phyloP scores from a whole-genome alignment of 2,113 vertebrate species.

The Athene cunicularia region DNA sequence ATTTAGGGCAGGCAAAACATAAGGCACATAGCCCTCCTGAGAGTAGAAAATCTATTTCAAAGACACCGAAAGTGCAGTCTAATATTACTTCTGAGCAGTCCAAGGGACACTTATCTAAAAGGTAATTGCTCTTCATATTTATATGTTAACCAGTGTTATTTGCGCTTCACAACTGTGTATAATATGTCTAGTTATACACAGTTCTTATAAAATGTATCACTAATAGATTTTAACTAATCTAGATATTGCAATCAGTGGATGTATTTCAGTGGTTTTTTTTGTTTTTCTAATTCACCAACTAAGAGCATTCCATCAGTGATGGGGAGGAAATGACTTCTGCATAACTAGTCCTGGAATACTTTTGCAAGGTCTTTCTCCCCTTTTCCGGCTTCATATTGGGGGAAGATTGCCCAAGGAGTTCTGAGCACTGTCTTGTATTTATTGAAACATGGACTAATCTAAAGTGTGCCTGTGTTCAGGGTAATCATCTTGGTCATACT shows the following conservation, averaged over 20 bases:
- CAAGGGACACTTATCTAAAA: slow-evolving; percentile 97
- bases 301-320: slow-evolving; percentile 19
- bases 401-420: not conserved
- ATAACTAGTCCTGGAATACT: slow-evolving; percentile 59
- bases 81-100: slow-evolving; percentile 93
- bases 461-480: not conserved
- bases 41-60: slow-evolving; percentile 98
- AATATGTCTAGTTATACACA: not conserved
- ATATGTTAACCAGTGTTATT: slow-evolving; percentile 62
- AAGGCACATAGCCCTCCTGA: slow-evolving; percentile 99
- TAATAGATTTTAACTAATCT: not conserved
- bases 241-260: not conserved
- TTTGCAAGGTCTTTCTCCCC: not conserved
- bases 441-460: not conserved
- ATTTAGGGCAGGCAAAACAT: slow-evolving; percentile 98
- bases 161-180: slow-evolving; percentile 43
- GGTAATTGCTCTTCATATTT: slow-evolving; percentile 85
- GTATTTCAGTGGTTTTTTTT: not conserved
- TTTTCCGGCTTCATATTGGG: not conserved
- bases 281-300: not conserved
- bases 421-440: not conserved
- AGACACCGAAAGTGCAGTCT: slow-evolving; percentile 98
- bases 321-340: not conserved
- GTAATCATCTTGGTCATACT: not conserved
- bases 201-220: not conserved